Evolutionary conservation across 92 coral and sea anemone genomes (phyloP), one percentile per base, ranked within the genome.

Genomic region (Porites cylindrica): DNA sequence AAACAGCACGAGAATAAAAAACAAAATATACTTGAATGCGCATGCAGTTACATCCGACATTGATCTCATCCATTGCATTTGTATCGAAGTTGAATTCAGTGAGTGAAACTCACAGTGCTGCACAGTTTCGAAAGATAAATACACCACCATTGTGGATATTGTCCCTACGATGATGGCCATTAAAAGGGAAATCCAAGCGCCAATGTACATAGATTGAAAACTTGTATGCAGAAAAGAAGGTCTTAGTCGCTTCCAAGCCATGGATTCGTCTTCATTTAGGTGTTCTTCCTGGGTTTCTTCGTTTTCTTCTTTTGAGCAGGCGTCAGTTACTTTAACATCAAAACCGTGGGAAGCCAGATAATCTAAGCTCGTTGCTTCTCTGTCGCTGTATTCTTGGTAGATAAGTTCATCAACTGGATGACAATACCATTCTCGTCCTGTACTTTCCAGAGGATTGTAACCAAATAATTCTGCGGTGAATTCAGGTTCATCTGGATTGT

Each of bases 161-260:
- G 81, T 16, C 6, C 81, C 81, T 77, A 60, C 10, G 26, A 60
- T 19, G 51, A 19, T 1, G 26, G 81, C 81, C 10, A 68, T 59
- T 8, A 77, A 14, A 1, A 61, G 70, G 3, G 81, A 77, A 60
- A 77, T 77, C 54, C 26, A 60, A 29, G 81, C 81, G 18, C 69
- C 81, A 24, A 77, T 32, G 81, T 60, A 77, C 69, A 79, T 79
- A 64, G 83, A 79, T 20, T 66, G 65, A 52, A 72, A 79, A 66
- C 65, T 50, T 66, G 83, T 79, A 6, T 68, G 51, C 60, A 66
- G 19, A 51, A 50, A 59, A 50, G 74, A 79, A 47, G 83, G 83
- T 79, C 83, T 79, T 19, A 79, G 63, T 79, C 74, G 61, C 63
- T 79, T 79, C 83, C 83, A 79, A 79, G 83, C 83, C 83, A 79